Base-by-base conservation (phyloP, 2,797 vertebrate species). In the Micrastur ruficollis region DNA sequence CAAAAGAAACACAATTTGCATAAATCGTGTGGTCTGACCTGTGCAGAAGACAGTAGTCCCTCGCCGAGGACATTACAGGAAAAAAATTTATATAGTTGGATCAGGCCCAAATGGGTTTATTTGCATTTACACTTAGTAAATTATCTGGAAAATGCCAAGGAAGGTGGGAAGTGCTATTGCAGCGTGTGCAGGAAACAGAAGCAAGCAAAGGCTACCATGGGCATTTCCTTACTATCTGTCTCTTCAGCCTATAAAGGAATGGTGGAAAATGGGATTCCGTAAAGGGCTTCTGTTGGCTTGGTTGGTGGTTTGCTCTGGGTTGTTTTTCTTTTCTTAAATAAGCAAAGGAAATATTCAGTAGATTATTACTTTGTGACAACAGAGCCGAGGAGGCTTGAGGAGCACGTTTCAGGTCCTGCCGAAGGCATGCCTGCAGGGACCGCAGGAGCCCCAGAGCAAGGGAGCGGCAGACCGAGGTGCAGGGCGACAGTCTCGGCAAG, bases 251-350 rank as follows among this genome's bases (percentile, higher is more conserved):
- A 29, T 6, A 38, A 55, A 29, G 16, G 47, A 59, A 52, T 4
- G 14, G 29, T 25, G n/a, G 22, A 29, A 72, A 84, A 34, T 5
- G 5, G 21, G 16, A 53, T 53, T 66, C 21, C 44, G 16, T 2
- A 52, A 81, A 38, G 31, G n/a, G 38, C 19, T 65, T 44, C 14
- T 2, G 3, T 1, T 11, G 26, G 6, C 14, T 40, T 12, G 2
- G 29, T 0, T 40, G 40, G 40, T 0, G 2, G 11, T 20, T 66
- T 46, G 15, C 2, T 61, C 6, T 15, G 7, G 12, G 36, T 31
- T 19, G 3, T 7, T 16, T 34, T 47, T 22, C 4, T 17, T 46
- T 31, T 56, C 44, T 58, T 29, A 7, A 61, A 67, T 12, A 38
- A 50, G 20, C 31, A 73, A 40, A 20, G 21, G 15, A 84, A 74